phyloP scores from a whole-genome alignment of 2,888 invertebrate species.

The Cremastinae sp. region DNA sequence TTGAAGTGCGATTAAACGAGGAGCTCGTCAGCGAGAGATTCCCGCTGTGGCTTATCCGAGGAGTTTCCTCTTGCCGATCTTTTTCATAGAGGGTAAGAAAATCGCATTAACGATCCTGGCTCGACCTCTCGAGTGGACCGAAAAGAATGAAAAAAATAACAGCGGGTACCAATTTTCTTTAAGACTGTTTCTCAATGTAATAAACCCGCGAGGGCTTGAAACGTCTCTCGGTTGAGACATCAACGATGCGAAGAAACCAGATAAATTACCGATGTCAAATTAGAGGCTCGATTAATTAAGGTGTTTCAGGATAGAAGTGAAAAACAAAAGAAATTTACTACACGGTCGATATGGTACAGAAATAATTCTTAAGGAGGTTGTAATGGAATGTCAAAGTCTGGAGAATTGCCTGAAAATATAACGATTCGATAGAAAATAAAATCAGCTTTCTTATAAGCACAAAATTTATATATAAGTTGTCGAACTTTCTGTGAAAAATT shows the following conservation, averaged over 20 bases:
- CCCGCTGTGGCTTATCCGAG: slow-evolving; percentile 31
- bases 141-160: slow-evolving; percentile 14
- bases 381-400: no score
- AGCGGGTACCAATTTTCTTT: slow-evolving; percentile 57
- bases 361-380: no score
- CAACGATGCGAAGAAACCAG: slow-evolving; percentile 2
- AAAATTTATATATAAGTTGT: no score
- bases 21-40: neutral
- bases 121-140: slow-evolving; percentile 26
- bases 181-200: slow-evolving; percentile 57
- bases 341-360: no score
- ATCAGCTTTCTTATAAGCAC: no score
- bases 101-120: slow-evolving; percentile 49
- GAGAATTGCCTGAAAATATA: no score
- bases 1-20: slow-evolving; percentile 38
- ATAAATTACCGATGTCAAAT: neutral
- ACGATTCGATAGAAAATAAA: no score
- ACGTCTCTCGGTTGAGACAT: slow-evolving; percentile 11
- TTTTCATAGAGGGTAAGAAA: slow-evolving; percentile 32
- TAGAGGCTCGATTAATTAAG: neutral
- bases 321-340: no score
- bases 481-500: no score
- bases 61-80: slow-evolving; percentile 20
- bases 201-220: neutral
- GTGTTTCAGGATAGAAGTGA: no score